phyloP scores from a whole-genome alignment of 37 sponge, comb jelly and placozoan species.

The Chondrilla cf. caribensis region DNA sequence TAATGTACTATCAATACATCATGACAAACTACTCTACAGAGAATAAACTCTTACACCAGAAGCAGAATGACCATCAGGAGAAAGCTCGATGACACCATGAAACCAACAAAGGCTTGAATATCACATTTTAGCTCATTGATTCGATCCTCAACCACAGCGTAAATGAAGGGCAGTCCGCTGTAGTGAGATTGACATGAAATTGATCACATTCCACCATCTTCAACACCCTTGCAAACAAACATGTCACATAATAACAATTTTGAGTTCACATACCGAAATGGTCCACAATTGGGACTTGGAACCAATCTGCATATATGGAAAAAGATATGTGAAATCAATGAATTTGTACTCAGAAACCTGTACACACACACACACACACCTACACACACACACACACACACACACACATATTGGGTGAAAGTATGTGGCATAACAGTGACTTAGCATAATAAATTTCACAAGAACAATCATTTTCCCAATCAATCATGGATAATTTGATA shows the following conservation, averaged over 20 bases:
- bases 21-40: no score
- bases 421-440: not conserved
- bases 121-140: conserved; percentile 34
- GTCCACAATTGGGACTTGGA: conserved; percentile 76
- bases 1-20: no score
- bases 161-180: conserved; percentile 32
- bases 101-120: conserved; percentile 46
- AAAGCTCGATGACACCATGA: conserved; percentile 64
- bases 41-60: conserved; percentile 51
- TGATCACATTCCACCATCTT: not conserved
- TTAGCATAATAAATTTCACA: no score
- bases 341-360: no score
- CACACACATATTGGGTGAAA: no score
- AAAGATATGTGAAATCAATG: not conserved
- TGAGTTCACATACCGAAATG: conserved; percentile 53
- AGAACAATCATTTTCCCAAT: no score
- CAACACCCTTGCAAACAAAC: no score
- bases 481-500: no score
- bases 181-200: not conserved
- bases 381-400: not conserved
- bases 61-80: conserved; percentile 63
- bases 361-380: no score
- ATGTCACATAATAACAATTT: no score
- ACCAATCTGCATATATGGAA: conserved; percentile 39
- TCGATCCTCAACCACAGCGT: conserved; percentile 23